Percentiles rank a stretch among this genome's conserved stretches.
Evolutionary conservation across 2,888 invertebrate species (phyloP).

Genomic region (Urechis unicinctus): DNA sequence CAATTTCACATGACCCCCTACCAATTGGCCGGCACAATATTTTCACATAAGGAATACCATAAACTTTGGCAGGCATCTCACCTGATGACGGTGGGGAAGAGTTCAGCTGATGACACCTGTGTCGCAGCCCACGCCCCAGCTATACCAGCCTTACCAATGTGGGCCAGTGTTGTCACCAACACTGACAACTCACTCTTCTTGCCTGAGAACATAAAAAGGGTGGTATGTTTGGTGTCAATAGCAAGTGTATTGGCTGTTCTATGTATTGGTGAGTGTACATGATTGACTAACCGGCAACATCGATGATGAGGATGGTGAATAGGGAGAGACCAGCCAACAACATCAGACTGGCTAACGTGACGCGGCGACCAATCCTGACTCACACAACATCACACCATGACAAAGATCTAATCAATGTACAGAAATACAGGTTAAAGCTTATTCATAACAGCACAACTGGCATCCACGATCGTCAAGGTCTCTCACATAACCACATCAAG

Average conservation of each 20-base stretch:
- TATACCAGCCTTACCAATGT: slow-evolving; percentile 42
- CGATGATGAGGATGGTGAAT: slow-evolving; percentile 34
- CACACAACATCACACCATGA: background rate
- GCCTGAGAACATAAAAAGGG: background rate
- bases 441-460: too few relatives aligned
- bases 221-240: background rate
- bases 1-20: too few relatives aligned
- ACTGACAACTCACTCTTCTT: background rate
- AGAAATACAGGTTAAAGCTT: too few relatives aligned
- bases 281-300: slow-evolving; percentile 27
- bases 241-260: background rate
- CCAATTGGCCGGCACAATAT: background rate
- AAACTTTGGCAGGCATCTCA: slow-evolving; percentile 10
- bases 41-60: background rate
- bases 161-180: slow-evolving; percentile 22
- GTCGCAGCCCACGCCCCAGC: slow-evolving; percentile 44
- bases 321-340: slow-evolving; percentile 32
- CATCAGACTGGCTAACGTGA: slow-evolving; percentile 33
- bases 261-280: background rate
- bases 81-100: slow-evolving; percentile 45
- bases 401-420: too few relatives aligned
- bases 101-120: slow-evolving; percentile 43
- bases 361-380: slow-evolving; percentile 31
- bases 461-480: too few relatives aligned
- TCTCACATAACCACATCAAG: too few relatives aligned